These are phyloP conservation scores for Cephalophus harveyi DNA, from an alignment of 2,113 vertebrate genomes.

Conservation along the genomic window DNA sequence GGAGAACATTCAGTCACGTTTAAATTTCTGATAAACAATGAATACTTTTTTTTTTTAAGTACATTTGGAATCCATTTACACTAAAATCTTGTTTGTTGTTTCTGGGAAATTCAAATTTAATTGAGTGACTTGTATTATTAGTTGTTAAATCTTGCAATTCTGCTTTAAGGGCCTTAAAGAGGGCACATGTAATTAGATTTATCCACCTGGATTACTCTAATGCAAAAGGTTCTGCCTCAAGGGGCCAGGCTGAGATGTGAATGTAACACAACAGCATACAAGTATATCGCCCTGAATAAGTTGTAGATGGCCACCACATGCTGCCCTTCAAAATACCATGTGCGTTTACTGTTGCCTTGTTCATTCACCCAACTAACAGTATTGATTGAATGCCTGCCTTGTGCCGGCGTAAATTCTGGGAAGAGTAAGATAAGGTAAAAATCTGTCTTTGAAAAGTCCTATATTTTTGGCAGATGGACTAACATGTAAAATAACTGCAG, in stretches of 20 bases:
- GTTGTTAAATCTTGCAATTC: background rate
- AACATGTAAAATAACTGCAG: background rate
- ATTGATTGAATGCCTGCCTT: background rate
- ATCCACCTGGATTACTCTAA: background rate
- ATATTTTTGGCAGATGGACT: background rate
- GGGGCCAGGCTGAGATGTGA: background rate
- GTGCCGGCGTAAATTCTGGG: background rate
- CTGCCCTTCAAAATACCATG: background rate
- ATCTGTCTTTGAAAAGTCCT: background rate
- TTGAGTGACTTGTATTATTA: background rate
- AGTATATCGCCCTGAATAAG: background rate
- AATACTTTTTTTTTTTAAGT: background rate
- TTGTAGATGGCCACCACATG: background rate
- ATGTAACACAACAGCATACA: background rate
- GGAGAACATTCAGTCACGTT: background rate
- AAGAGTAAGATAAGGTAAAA: background rate
- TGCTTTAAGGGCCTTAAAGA: background rate
- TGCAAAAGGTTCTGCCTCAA: background rate
- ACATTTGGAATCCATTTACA: background rate
- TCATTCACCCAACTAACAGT: background rate
- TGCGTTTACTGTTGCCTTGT: background rate
- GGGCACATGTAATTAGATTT: background rate
- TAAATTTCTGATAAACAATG: background rate
- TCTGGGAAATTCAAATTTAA: slow-evolving; percentile 11
- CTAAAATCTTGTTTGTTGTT: background rate